Percentiles rank a stretch among this genome's conserved stretches.
These are phyloP conservation scores for Tenthredo mesomela DNA, from an alignment of 2,888 invertebrate genomes.

Conservation along the genomic window DNA sequence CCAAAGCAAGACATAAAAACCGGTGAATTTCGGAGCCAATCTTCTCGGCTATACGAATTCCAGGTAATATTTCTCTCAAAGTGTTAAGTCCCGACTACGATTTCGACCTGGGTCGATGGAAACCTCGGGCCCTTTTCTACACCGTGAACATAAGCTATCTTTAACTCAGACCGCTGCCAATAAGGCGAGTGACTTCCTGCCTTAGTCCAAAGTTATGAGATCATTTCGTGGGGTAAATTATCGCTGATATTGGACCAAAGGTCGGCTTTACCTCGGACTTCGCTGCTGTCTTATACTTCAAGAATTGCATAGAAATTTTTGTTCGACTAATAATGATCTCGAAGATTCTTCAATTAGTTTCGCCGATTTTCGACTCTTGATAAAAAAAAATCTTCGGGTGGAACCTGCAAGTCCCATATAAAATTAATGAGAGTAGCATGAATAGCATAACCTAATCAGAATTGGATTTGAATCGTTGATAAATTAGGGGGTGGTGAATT, in stretches of 20 bases:
- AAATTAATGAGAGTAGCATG: background rate
- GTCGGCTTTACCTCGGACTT: background rate
- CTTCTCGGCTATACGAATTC: background rate
- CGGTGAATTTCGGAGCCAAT: background rate
- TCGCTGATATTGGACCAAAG: constrained; percentile 57
- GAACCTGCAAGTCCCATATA: too few relatives aligned
- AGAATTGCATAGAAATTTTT: background rate
- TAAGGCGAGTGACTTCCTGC: constrained; percentile 58
- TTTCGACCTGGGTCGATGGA: background rate
- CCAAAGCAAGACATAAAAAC: background rate
- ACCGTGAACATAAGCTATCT: constrained; percentile 20
- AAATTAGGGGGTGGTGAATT: background rate
- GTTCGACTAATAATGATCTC: background rate
- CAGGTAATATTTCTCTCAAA: constrained; percentile 21
- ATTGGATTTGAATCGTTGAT: constrained; percentile 36
- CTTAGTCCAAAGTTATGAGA: constrained; percentile 58
- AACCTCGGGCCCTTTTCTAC: background rate
- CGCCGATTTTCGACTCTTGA: background rate
- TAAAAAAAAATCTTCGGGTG: background rate
- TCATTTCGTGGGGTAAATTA: constrained; percentile 59
- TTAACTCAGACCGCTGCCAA: constrained; percentile 60
- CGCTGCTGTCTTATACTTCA: background rate
- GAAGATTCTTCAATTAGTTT: background rate
- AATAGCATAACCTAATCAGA: constrained; percentile 11
- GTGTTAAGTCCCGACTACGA: constrained; percentile 20